Evolutionary conservation across 2,888 invertebrate genomes (phyloP), one percentile per base, ranked within the genome.

Genomic region (Silvanus unidentatus): DNA sequence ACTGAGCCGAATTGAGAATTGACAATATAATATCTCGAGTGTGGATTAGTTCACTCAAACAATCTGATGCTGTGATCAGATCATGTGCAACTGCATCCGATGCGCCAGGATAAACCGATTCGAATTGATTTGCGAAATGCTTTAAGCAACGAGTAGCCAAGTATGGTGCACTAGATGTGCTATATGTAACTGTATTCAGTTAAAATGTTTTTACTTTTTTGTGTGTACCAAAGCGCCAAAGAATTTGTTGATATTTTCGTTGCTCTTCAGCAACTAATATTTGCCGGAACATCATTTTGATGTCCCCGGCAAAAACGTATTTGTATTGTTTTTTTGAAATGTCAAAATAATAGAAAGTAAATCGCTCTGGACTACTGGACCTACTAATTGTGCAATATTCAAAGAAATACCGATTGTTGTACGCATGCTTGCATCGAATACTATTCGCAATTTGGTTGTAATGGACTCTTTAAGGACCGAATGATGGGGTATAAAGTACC

Each of bases 131-230:
- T 6, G 34, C 16, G 13, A 42, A 42, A 8, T 16, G 35, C 16
- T 36, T 10, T n/a, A 42, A 12, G 35, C 36, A 35, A 12, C 14
- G 9, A 5, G 16, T 37, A 3, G 42, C 42, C 16, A 37, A 42
- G 37, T n/a, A 36, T 12, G 2, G 32, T 27, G 32, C 1, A 13
- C 9, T 10, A n/a, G 44, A 42, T 15, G 45, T 45, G 9, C 48
- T 42, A 36, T 40, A 49, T 3, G 41, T 46, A 2, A 48, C 37
- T 1, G 49, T 47, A 3, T 42, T 15, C 28, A 50, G 13, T n/a
- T 44, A 3, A 16, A 6, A 37, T 3, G 4, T 5, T n/a, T 13
- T 15, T n/a, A 37, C 4, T 13, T 37, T 15, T 5, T 37, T 15
- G 9, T 8, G 6, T 11, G 35, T 8, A 35, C 6, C 6, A 13